Evolutionary conservation across 2,888 invertebrate species (phyloP).

Genomic region (Acronicta psi): DNA sequence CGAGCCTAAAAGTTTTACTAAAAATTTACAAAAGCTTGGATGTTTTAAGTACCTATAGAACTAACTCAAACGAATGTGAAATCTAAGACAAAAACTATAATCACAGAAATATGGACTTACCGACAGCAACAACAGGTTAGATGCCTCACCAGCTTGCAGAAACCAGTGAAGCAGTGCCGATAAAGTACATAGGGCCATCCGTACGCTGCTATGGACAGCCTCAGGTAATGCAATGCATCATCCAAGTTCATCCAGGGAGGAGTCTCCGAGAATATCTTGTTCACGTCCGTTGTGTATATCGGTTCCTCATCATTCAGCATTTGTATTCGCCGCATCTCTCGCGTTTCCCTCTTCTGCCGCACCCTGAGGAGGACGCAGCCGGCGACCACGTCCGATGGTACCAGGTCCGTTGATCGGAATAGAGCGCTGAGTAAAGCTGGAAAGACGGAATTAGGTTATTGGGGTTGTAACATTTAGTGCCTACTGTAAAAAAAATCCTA

Average conservation of each 20-base stretch:
- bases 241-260: slow-evolving; percentile 95
- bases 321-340: slow-evolving; percentile 91
- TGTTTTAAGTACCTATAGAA: no score
- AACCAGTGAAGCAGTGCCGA: slow-evolving; percentile 92
- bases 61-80: no score
- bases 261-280: slow-evolving; percentile 90
- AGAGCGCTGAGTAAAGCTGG: slow-evolving; percentile 92
- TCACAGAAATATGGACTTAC: slow-evolving; percentile 84
- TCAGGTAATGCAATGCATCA: slow-evolving; percentile 93
- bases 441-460: slow-evolving; percentile 53
- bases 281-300: slow-evolving; percentile 90
- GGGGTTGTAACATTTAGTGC: not conserved
- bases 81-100: no score
- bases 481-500: no score
- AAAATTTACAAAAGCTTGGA: no score
- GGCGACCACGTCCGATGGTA: slow-evolving; percentile 96
- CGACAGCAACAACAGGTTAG: slow-evolving; percentile 93
- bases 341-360: slow-evolving; percentile 92
- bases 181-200: slow-evolving; percentile 96
- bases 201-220: slow-evolving; percentile 95
- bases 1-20: no score
- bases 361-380: slow-evolving; percentile 95
- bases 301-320: slow-evolving; percentile 91
- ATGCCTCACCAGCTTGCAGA: slow-evolving; percentile 91
- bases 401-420: slow-evolving; percentile 95